A percentile compares a stretch with the other conserved stretches of the same genome.
These are phyloP conservation scores for Calyptomena viridis DNA, from an alignment of 2,113 vertebrate species.

Conservation along the genomic window DNA sequence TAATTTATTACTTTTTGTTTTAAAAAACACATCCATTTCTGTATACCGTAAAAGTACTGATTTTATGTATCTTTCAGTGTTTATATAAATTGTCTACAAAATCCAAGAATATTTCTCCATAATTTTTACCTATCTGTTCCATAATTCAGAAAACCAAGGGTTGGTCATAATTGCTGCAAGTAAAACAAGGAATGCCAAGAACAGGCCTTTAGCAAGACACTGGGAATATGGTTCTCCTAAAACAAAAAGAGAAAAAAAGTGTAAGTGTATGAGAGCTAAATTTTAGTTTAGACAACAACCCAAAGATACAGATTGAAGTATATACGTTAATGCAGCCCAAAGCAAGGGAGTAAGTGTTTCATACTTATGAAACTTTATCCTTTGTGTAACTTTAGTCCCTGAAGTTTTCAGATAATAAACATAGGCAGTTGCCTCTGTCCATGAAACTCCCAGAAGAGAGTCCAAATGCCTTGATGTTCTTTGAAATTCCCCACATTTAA, in stretches of 20 bases:
- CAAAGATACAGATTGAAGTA: not conserved
- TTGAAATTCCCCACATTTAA: not conserved
- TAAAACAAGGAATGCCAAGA: constrained; percentile 77
- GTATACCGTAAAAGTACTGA: not conserved
- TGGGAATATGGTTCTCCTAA: constrained; percentile 86
- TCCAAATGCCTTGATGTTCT: not conserved
- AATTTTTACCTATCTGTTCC: constrained; percentile 12
- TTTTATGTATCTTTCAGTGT: not conserved
- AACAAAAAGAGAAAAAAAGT: not conserved
- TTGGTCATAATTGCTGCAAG: constrained; percentile 73
- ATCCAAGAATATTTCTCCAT: not conserved
- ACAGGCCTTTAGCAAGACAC: constrained; percentile 84
- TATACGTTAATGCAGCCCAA: not conserved
- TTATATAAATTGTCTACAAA: not conserved
- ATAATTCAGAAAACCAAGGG: constrained; percentile 78
- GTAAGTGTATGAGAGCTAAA: not conserved
- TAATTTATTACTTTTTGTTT: not conserved
- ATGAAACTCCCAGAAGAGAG: not conserved
- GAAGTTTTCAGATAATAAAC: not conserved
- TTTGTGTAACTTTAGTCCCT: not conserved
- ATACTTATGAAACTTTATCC: not conserved
- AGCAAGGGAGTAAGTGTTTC: not conserved
- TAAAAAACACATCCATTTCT: not conserved
- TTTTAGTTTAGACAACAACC: not conserved
- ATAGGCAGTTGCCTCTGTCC: not conserved